Base-by-base conservation (phyloP, 2,888 invertebrate genomes). In the Dendrolimus pini region DNA sequence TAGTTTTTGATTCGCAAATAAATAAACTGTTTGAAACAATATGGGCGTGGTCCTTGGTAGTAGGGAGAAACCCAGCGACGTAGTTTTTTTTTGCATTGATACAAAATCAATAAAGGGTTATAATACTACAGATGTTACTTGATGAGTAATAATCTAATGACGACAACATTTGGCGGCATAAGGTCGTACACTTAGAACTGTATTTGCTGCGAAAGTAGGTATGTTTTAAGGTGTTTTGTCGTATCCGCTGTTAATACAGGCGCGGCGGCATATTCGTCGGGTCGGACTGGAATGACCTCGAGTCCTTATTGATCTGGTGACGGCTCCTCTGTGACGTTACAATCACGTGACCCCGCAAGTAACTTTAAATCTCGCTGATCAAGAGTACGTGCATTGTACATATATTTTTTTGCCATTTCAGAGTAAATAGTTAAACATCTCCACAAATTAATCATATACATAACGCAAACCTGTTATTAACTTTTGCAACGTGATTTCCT, bases 231-330 rank as follows among this genome's bases (percentile, higher is more conserved):
- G 12, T 30, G 56, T 47, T 47, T 12, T 47, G 47, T 47, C 12
- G 9, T 10, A 47, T 47, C 12, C 60, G 53, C 58, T 12, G 47
- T 47, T 47, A 12, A 53, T 56, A 41, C 55, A 52, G 55, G 59
- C 54, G 54, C 56, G 58, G 56, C 58, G 57, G 57, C 56, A 58
- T 54, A 55, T 56, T 60, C 47, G 60, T 57, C 54, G 57, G 61
- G 58, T 57, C 54, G 56, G 56, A 61, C 79, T 78, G 75, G 75
- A 83, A 75, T 84, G 83, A 84, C 84, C 85, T 86, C 84, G 84
- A 80, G 75, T 81, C 80, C 79, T 77, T 87, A 86, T 87, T 85
- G 87, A 87, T 88, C 82, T 81, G 78, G 78, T 79, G 82, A 82
- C 81, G 80, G 74, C 75, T 75, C 74, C 73, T 74, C 77, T 74